Evolutionary conservation across 1,140 invertebrate species (phyloP).

Genomic region (Penaeus vannamei): DNA sequence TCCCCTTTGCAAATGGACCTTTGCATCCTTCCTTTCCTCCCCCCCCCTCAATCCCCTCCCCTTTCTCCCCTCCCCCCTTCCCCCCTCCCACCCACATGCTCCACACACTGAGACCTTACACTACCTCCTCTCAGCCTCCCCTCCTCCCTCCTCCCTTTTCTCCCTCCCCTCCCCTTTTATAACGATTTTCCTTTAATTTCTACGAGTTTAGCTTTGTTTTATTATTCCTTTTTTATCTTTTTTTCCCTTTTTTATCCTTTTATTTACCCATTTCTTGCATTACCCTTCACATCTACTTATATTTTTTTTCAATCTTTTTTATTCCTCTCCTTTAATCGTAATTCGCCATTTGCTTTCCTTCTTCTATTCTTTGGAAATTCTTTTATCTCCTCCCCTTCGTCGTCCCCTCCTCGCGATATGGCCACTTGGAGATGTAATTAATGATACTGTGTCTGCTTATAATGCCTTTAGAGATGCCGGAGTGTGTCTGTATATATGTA

Average conservation of each 20-base stretch:
- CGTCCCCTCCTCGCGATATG: too few relatives aligned
- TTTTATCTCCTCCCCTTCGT: too few relatives aligned
- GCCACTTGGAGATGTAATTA: too few relatives aligned
- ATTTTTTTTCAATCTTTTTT: background rate
- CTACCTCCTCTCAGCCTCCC: slow-evolving; percentile 10
- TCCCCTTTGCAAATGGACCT: too few relatives aligned
- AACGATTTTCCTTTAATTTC: background rate
- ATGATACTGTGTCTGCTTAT: too few relatives aligned
- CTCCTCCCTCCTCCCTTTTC: background rate
- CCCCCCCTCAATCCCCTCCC: background rate
- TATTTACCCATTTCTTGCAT: slow-evolving; percentile 11
- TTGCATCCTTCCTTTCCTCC: background rate
- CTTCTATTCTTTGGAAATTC: too few relatives aligned
- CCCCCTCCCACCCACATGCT: background rate
- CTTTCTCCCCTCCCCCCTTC: background rate
- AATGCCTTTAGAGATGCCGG: too few relatives aligned
- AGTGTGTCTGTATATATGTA: background rate
- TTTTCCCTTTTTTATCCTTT: background rate
- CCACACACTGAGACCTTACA: background rate
- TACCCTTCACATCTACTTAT: background rate
- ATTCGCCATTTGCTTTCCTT: background rate
- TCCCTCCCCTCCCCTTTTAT: background rate
- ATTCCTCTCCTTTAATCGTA: background rate
- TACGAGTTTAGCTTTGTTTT: background rate
- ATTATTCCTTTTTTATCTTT: background rate